Base-by-base conservation (phyloP, 2,888 invertebrate species). In the Eupithecia dodoneata region DNA sequence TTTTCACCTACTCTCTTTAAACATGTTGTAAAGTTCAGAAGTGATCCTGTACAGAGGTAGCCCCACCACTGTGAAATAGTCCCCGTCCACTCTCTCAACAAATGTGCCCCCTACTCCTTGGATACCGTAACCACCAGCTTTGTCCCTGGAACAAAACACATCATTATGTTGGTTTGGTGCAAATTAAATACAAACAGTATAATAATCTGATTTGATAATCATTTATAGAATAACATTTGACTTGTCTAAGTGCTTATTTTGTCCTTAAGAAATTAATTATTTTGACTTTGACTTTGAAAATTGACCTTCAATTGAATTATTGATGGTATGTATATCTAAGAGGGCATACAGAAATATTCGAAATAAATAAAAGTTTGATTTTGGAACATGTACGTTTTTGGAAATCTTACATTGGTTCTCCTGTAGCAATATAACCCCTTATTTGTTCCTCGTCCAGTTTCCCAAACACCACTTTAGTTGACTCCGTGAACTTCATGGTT, bases 61-160 rank as follows among this genome's bases (percentile, higher is more conserved):
- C 0, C 99, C 99, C 87, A 98, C 97, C 0, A 99, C 98, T 77
- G 98, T 98, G 91, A 97, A 98, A 91, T 97, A 98, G 87, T 99
- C 98, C 1, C 97, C 99, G 55, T 97, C 96, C 66, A 99, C 97
- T 83, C 96, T 96, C 86, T 97, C 96, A 66, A 99, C 96, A 73
- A 99, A 95, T n/a, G 97, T 97, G 0, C 97, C 97, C 7, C 98
- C 99, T 2, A 96, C 89, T 0, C 97, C 98, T 91, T 98, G 98
- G 74, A 99, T 97, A 2, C 98, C 99, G 90, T 99, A 99, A 0
- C 97, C 97, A n/a, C 99, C 99, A 7, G 99, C 99, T 93, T 98
- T 98, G 87, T 97, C 97, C 90, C 97, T 97, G 86, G 3, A 94
- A 92, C 3, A 47, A 44, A 69, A 69, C n/a, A 45, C 15, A 18